phyloP scores from a whole-genome alignment of 2,797 vertebrate genomes.

The Clarias fuscus region DNA sequence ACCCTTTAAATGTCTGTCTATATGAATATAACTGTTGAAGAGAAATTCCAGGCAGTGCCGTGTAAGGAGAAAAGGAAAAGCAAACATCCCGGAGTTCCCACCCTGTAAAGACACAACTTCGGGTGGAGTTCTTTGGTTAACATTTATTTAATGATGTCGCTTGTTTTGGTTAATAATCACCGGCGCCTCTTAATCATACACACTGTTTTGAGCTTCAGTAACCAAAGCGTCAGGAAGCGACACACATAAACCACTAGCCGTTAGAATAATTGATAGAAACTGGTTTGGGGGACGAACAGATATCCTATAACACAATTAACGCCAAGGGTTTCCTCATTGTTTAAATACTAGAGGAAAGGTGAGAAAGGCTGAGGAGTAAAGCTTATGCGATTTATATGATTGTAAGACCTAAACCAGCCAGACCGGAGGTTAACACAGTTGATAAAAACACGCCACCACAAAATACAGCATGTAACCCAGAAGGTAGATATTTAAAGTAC shows the following conservation, averaged over 20 bases:
- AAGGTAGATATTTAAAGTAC: no score
- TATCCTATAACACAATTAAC: constrained; percentile 25
- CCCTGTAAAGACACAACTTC: constrained; percentile 69
- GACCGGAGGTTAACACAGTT: neutral
- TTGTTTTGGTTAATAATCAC: constrained; percentile 37
- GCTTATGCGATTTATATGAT: no score
- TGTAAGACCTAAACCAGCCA: neutral
- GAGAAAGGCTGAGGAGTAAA: constrained; percentile 1
- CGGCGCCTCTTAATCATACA: neutral
- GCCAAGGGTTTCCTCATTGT: constrained; percentile 59
- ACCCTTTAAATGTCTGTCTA: neutral
- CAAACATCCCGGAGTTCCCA: constrained; percentile 65
- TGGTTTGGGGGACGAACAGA: constrained; percentile 16
- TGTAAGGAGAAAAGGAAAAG: constrained; percentile 39
- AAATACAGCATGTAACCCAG: no score
- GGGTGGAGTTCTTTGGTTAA: constrained; percentile 66
- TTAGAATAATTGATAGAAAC: constrained; percentile 30
- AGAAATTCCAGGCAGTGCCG: constrained; percentile 52
- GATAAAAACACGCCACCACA: neutral
- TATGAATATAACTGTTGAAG: constrained; percentile 19
- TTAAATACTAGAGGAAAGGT: constrained; percentile 53
- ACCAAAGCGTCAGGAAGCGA: neutral
- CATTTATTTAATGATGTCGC: constrained; percentile 56
- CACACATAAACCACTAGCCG: neutral
- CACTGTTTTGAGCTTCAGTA: neutral